Percentiles rank a stretch among this genome's conserved stretches.
phyloP scores from a whole-genome alignment of 2,888 invertebrate genomes.

The Emmelina monodactyla region DNA sequence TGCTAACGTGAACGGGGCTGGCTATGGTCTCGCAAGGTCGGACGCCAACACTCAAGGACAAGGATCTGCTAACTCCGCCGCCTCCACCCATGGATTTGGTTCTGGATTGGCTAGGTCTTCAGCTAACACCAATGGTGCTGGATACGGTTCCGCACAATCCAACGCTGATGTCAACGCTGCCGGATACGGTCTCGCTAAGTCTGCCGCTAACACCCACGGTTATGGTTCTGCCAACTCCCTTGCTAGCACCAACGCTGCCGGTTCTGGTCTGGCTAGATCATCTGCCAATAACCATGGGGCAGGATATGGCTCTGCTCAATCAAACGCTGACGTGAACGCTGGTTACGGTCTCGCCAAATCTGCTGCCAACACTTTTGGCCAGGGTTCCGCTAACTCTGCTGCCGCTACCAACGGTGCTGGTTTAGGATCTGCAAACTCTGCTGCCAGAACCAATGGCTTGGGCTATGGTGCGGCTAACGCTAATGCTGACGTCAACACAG shows the following conservation, averaged over 20 bases:
- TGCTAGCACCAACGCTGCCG: slow-evolving; percentile 22
- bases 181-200: slow-evolving; percentile 17
- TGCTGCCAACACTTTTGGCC: slow-evolving; percentile 20
- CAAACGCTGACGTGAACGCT: slow-evolving; percentile 28
- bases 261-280: slow-evolving; percentile 22
- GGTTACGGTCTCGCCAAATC: slow-evolving; percentile 19
- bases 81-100: slow-evolving; percentile 8
- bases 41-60: slow-evolving; percentile 6
- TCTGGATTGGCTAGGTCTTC: slow-evolving; percentile 17
- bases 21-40: slow-evolving; percentile 10
- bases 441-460: slow-evolving; percentile 22
- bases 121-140: slow-evolving; percentile 17
- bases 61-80: slow-evolving; percentile 10
- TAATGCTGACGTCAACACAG: slow-evolving; percentile 15
- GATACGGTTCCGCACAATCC: slow-evolving; percentile 16
- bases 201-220: slow-evolving; percentile 18
- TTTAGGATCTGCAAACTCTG: slow-evolving; percentile 20
- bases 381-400: slow-evolving; percentile 17
- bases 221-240: slow-evolving; percentile 18
- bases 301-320: slow-evolving; percentile 22
- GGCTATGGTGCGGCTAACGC: slow-evolving; percentile 18
- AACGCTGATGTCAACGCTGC: slow-evolving; percentile 14
- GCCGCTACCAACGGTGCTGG: slow-evolving; percentile 11
- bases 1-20: slow-evolving; percentile 21
- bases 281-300: slow-evolving; percentile 26